A percentile compares a stretch with the other conserved stretches of the same genome.
phyloP scores from a whole-genome alignment of 1,140 invertebrate species.

The Archegozetes longisetosus region DNA sequence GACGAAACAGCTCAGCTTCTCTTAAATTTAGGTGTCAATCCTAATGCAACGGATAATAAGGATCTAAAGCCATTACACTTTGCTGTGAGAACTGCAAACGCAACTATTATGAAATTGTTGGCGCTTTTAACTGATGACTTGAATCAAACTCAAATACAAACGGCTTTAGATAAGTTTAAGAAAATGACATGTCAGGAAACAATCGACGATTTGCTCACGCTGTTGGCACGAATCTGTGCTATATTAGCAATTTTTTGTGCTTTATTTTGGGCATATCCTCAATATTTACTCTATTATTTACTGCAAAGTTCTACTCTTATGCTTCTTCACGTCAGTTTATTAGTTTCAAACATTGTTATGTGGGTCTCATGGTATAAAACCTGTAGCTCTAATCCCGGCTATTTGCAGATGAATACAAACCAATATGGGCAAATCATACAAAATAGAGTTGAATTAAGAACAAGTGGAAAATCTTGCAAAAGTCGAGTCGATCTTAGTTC shows the following conservation, averaged over 20 bases:
- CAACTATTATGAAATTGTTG: not conserved
- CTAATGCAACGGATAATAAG: not conserved
- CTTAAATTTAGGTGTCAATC: not conserved
- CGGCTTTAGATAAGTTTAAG: not conserved
- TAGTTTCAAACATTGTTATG: not conserved
- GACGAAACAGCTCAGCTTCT: constrained; percentile 1
- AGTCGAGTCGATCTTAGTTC: not conserved
- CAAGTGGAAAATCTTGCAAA: not conserved
- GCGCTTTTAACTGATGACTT: not conserved
- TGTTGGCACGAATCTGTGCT: not conserved
- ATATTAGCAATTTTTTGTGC: not conserved
- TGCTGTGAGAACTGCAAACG: constrained; percentile 1
- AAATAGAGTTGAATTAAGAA: not conserved
- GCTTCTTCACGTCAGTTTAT: not conserved
- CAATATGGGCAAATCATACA: constrained; percentile 49
- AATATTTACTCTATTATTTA: not conserved
- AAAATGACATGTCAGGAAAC: too few species aligned
- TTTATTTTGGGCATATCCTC: constrained; percentile 3
- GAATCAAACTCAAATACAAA: not conserved
- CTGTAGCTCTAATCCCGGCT: constrained; percentile 66
- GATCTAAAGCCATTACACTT: constrained; percentile 3
- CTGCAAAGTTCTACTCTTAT: not conserved
- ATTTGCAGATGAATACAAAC: constrained; percentile 68
- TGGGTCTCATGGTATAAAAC: constrained; percentile 2
- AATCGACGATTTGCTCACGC: not conserved